Percentiles rank a stretch among this genome's conserved stretches.
These are phyloP conservation scores for Synanthedon formicaeformis DNA, from an alignment of 2,888 invertebrate genomes.

Conservation along the genomic window DNA sequence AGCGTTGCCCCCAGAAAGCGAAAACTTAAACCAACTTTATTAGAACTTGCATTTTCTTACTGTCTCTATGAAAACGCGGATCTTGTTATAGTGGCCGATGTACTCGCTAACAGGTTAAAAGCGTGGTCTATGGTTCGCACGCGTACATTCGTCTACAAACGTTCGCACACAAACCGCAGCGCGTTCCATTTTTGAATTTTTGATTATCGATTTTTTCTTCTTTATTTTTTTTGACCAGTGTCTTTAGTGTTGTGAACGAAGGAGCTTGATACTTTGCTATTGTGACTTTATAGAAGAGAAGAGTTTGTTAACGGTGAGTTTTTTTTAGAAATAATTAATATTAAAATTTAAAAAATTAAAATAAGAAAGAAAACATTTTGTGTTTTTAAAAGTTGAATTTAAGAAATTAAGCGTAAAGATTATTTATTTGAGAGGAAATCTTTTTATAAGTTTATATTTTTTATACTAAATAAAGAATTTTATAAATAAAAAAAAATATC, in stretches of 20 bases:
- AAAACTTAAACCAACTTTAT: constrained; percentile 10
- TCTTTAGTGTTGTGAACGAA: constrained; percentile 16
- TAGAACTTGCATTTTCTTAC: constrained; percentile 8
- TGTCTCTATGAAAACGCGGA: constrained; percentile 9
- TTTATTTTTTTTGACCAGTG: constrained; percentile 12
- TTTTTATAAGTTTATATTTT: no score
- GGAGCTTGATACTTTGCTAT: constrained; percentile 1
- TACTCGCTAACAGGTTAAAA: constrained; percentile 37
- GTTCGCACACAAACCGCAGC: constrained; percentile 11
- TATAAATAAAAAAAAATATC: no score
- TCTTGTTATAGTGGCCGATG: constrained; percentile 25
- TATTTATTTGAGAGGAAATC: no score
- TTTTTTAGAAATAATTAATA: background rate
- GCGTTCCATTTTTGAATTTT: constrained; percentile 13
- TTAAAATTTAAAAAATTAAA: no score
- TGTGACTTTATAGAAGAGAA: constrained; percentile 2
- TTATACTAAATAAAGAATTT: no score
- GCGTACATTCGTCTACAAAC: constrained; percentile 34
- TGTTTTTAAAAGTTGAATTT: no score
- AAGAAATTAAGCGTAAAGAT: no score
- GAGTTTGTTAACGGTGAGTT: constrained; percentile 1
- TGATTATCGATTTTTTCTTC: constrained; percentile 8
- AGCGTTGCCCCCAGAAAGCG: constrained; percentile 19
- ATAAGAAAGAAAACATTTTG: no score
- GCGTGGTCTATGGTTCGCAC: constrained; percentile 39